A percentile compares a stretch with the other conserved stretches of the same genome.
Evolutionary conservation across 2,113 vertebrate species (phyloP).

Genomic region (Orycteropus afer): DNA sequence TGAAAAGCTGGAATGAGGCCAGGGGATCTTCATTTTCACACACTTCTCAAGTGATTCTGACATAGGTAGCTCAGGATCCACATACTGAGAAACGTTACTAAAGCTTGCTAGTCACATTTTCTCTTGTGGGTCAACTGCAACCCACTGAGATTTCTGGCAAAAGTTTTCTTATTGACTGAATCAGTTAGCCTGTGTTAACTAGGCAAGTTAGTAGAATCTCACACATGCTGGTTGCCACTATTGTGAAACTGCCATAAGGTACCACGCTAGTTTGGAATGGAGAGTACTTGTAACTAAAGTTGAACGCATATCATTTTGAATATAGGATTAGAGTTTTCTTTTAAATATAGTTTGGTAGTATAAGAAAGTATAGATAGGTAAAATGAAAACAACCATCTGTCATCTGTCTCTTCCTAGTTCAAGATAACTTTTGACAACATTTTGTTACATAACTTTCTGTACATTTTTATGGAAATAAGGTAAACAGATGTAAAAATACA

Average conservation of each 20-base stretch:
- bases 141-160: neutral
- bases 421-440: neutral
- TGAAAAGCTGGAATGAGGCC: neutral
- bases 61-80: neutral
- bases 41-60: neutral
- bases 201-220: neutral
- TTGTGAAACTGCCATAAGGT: neutral
- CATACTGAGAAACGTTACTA: neutral
- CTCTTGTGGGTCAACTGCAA: neutral
- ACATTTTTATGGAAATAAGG: neutral
- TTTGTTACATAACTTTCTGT: neutral
- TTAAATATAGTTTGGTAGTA: neutral
- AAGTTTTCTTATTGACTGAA: neutral
- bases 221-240: neutral
- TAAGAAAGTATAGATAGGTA: neutral
- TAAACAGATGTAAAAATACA: neutral
- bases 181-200: neutral
- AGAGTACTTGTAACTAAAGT: neutral
- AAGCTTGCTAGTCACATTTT: neutral
- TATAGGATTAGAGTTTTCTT: slow-evolving; percentile 28
- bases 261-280: neutral
- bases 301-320: slow-evolving; percentile 3
- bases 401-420: neutral
- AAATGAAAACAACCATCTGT: neutral
- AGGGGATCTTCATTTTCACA: neutral